Conservation (phyloP, 2,113 vertebrate species). For the Anseranas semipalmata region DNA sequence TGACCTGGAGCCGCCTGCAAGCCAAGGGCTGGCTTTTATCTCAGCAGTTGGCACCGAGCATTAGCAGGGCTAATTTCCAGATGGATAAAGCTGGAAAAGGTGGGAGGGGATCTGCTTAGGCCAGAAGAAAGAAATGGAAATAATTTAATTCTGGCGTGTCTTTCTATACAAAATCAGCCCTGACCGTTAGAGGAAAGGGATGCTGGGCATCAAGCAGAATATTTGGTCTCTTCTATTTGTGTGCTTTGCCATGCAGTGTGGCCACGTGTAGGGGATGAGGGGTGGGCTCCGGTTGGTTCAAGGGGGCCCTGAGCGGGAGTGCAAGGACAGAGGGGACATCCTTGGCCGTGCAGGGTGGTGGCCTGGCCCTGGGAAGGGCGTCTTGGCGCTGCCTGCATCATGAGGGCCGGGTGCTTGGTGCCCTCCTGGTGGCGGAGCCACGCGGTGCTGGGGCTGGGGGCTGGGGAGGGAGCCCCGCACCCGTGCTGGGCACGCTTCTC, state of each 20-base stretch:
- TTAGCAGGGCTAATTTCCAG: constrained; percentile 1
- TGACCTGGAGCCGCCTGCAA: neutral
- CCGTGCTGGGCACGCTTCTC: neutral
- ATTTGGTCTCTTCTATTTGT: neutral
- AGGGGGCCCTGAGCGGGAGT: neutral
- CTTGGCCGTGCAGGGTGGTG: neutral
- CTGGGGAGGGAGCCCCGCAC: neutral
- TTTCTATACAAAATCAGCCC: neutral
- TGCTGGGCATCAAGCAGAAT: neutral
- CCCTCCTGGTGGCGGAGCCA: accelerated
- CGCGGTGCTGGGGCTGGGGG: neutral
- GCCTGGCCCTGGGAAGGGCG: neutral
- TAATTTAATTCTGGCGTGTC: neutral
- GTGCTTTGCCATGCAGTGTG: accelerated
- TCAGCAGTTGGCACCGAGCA: neutral
- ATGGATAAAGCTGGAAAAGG: constrained; percentile 41
- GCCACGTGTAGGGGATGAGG: accelerated
- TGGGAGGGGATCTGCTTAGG: constrained; percentile 18
- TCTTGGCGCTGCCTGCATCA: neutral
- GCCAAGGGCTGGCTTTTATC: constrained; percentile 32
- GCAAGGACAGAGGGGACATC: neutral
- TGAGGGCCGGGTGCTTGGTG: too few species aligned
- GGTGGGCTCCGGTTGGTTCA: neutral
- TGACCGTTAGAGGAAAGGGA: neutral
- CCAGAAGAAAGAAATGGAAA: neutral